Evolutionary conservation across 1,140 invertebrate genomes (phyloP), one percentile per base, ranked within the genome.

Genomic region (Belonocnema kinseyi): DNA sequence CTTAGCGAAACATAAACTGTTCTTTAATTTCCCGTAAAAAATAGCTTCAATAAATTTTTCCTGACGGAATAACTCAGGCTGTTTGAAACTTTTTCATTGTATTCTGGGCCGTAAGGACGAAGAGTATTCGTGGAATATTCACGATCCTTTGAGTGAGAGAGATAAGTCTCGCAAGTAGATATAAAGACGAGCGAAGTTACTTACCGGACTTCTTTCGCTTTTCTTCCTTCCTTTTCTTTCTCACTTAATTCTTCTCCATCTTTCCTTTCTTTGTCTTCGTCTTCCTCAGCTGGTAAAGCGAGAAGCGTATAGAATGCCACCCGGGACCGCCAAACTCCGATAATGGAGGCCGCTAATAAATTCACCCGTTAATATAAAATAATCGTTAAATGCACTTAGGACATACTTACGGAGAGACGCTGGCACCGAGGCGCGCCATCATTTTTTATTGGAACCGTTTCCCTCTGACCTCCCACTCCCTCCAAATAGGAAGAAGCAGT

Each of bases 341-440:
- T 90, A 90, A 91, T 89, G 88, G 88, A 90, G 85, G 86, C 86
- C 83, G 78, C 86, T 89, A 89, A 89, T 90, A 91, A 91, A 91
- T 91, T 90, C 81, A 84, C 77, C 86, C 85, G 85, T 89, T 90
- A 90, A 90, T 91, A 91, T 89, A 89, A 91, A 90, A 90, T 90
- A 89, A 90, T 91, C 89, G 90, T 90, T 91, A 90, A 90, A 90
- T 91, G 89, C 89, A 91, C 90, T 91, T 90, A 90, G 86, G 85
- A 85, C 85, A 85, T 88, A 88, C 88, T 89, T 89, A 89, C 86
- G 82, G 80, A 79, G 80, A 79, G 82, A 77, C 81, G 85, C 85
- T 86, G 83, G 87, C 86, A 84, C 81, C 84, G 83, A 76, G 80
- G 76, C 79, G 80, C 80, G 80, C 81, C 80, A 80, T 89, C 79